Evolutionary conservation across 1,140 invertebrate species (phyloP), one percentile per base, ranked within the genome.

Genomic region (Agrypnia vestita): DNA sequence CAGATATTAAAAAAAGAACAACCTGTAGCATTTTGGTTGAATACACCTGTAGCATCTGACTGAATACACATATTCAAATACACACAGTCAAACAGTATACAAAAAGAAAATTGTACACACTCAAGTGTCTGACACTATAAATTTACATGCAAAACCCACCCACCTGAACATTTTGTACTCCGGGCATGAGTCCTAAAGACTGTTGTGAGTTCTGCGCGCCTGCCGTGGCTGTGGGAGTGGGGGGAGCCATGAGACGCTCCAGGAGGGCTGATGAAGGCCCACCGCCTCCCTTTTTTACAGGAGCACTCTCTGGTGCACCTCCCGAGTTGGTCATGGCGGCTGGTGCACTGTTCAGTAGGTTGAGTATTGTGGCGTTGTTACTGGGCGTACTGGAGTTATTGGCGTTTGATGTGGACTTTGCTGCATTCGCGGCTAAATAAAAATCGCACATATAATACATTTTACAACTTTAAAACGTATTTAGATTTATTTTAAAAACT

Each of bases 121-220:
- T n/a, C n/a, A n/a, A n/a, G n/a, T n/a, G n/a, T n/a, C n/a, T n/a
- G n/a, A n/a, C n/a, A n/a, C 25, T 3, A 35, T 35, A 6, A 35
- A 35, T 3, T 35, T 6, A 35, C 6, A 35, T 6, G 1, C 6
- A 35, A 35, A 35, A 35, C 76, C 56, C 17, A 19, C 17, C 55
- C 15, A 94, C 93, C 87, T 93, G 92, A 67, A 96, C 94, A 88
- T 95, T 95, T 88, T 96, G 94, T 17, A 96, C 87, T 62, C 94
- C 94, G 67, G 94, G 92, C 71, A 96, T 92, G 3, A 93, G 90
- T 85, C 93, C 92, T 4, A 91, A 91, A 10, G 91, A 35, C 25
- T 35, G 94, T 61, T 96, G 90, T 93, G 94, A 69, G 94, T 91
- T 71, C 64, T 96, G 90, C 84, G 93, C 51, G 25, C n/a, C 53